Base-by-base conservation (phyloP, 2,113 vertebrate genomes). In the Plecturocebus donacophilus region DNA sequence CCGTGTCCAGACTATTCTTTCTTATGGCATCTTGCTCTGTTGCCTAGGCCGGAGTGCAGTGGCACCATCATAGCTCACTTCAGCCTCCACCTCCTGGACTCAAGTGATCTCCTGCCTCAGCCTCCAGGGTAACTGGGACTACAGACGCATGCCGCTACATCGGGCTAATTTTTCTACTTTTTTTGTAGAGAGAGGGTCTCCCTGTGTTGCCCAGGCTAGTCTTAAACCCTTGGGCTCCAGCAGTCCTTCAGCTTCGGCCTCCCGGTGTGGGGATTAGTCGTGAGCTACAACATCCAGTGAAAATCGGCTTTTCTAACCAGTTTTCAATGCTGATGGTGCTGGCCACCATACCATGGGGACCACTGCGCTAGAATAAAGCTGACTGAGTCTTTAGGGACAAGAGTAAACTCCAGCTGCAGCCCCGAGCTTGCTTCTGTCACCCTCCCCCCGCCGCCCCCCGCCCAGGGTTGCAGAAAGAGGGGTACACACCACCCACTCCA, bases 361-460 rank as follows among this genome's bases (percentile, higher is more conserved):
- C 45, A 66, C 10, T 61, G 42, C 32, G 64, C 66, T 14, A 66
- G 93, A 81, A 47, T 4, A 40, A n/a, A 75, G 66, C 66, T 54
- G n/a, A 54, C 27, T 40, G 35, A 30, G 38, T 40, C 35, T 40
- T 70, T 32, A 80, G 58, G 89, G 45, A 68, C 40, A 76, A 25
- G 40, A 40, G 49, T 10, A n/a, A 38, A 32, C 21, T 11, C 58
- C 58, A 54, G 77, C 32, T 35, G 14, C 21, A 17, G 49, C 6
- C 30, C 49, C 4, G 75, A 49, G 61, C 52, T 54, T 66, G n/a
- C 42, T 89, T 23, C 38, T 56, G 52, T 30, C 23, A 11, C 17
- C 21, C 13, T 23, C 10, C 12, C 5, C 19, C 14, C 12, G 27
- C 3, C n/a, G n/a, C n/a, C n/a, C n/a, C n/a, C n/a, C n/a, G n/a